Percentiles rank a stretch among this genome's conserved stretches.
Conservation (phyloP, 1,140 invertebrate species). For the Palaemon carinicauda region DNA sequence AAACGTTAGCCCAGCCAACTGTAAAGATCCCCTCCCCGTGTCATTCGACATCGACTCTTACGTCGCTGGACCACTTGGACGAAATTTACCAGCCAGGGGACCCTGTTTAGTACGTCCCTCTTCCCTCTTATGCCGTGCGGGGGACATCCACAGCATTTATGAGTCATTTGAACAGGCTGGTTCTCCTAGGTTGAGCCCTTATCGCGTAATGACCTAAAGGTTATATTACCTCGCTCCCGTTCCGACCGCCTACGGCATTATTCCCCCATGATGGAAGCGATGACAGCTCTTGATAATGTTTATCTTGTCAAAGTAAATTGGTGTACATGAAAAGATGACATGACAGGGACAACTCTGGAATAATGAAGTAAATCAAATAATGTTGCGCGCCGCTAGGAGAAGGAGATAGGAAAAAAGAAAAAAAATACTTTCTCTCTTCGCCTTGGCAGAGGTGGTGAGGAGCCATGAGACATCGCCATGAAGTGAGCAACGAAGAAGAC, state of each 20-base stretch:
- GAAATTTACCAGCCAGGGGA: not conserved
- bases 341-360: constrained; percentile 57
- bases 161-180: constrained; percentile 7
- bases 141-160: constrained; percentile 20
- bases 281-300: constrained; percentile 60
- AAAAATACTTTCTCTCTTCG: not conserved
- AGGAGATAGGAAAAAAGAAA: not conserved
- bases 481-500: not conserved
- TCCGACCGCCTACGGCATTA: not conserved
- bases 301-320: constrained; percentile 60
- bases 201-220: not conserved
- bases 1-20: constrained; percentile 31
- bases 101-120: not conserved
- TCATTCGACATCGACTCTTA: not conserved
- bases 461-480: not conserved
- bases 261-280: constrained; percentile 41
- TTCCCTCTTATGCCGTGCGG: constrained; percentile 34
- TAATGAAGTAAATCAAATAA: constrained; percentile 60
- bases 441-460: too few species aligned
- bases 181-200: constrained; percentile 10
- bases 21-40: not conserved
- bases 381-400: not conserved
- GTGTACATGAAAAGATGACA: constrained; percentile 58
- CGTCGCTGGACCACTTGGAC: not conserved
- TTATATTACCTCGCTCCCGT: not conserved